Conservation (phyloP, 2,113 vertebrate genomes). For the Microcebus lehilahytsara region DNA sequence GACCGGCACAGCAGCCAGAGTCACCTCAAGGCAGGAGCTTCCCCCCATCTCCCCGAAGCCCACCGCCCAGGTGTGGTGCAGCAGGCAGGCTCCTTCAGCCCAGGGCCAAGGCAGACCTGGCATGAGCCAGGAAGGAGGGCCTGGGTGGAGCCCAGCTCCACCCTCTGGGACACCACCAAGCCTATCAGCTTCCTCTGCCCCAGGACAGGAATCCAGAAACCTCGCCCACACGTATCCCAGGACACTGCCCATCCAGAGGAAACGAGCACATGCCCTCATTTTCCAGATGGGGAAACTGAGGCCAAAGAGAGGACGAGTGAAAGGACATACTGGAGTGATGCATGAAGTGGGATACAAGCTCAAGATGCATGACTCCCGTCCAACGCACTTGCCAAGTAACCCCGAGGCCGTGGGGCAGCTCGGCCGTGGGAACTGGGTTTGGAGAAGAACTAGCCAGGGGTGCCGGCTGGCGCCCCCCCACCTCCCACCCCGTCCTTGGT, state of each 20-base stretch:
- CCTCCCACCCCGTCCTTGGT: not conserved
- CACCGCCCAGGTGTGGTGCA: not conserved
- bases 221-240: fast-evolving
- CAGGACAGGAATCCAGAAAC: not conserved
- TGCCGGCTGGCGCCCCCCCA: fast-evolving
- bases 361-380: not conserved
- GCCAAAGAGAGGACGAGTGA: too few relatives aligned
- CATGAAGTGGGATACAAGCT: fast-evolving
- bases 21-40: not conserved
- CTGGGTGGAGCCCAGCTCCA: not conserved
- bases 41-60: not conserved
- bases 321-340: not conserved
- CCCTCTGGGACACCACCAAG: fast-evolving
- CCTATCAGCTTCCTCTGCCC: not conserved
- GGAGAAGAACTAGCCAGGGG: too few relatives aligned
- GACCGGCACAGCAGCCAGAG: not conserved
- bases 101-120: not conserved
- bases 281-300: not conserved
- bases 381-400: not conserved
- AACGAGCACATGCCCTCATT: not conserved
- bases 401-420: not conserved
- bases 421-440: fast-evolving
- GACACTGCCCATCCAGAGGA: not conserved
- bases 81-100: not conserved
- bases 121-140: not conserved